Conservation (phyloP, 1,140 invertebrate species). For the Leptinotarsa undecemlineata region DNA sequence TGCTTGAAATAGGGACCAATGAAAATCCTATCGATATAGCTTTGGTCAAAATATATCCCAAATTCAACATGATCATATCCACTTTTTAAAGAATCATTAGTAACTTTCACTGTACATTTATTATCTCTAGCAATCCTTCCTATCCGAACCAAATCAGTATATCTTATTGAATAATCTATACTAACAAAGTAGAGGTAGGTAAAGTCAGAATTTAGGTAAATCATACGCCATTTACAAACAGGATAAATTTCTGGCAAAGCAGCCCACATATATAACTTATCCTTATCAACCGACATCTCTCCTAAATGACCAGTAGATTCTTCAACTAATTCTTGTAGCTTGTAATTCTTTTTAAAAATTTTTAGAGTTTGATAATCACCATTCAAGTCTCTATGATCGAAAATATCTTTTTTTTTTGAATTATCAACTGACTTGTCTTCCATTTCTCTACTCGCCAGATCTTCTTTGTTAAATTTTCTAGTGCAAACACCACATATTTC, state of each 20-base stretch:
- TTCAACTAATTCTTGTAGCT: slow-evolving; percentile 28
- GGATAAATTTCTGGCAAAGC: slow-evolving; percentile 36
- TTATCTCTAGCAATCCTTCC: slow-evolving; percentile 37
- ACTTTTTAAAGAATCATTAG: slow-evolving; percentile 30
- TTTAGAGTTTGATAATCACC: slow-evolving; percentile 32
- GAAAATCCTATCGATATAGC: slow-evolving; percentile 42
- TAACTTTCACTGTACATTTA: slow-evolving; percentile 37
- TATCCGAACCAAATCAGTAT: slow-evolving; percentile 41
- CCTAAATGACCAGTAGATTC: slow-evolving; percentile 20
- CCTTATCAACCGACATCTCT: slow-evolving; percentile 12
- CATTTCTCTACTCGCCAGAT: neutral
- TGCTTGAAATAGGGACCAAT: slow-evolving; percentile 44
- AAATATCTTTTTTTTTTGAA: slow-evolving; percentile 6
- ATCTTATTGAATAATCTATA: slow-evolving; percentile 44
- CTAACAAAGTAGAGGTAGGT: slow-evolving; percentile 38
- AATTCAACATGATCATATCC: slow-evolving; percentile 34
- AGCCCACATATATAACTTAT: slow-evolving; percentile 36
- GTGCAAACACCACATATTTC: slow-evolving; percentile 43
- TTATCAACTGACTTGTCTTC: neutral
- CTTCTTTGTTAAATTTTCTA: slow-evolving; percentile 27
- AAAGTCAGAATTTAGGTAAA: slow-evolving; percentile 47
- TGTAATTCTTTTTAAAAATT: slow-evolving; percentile 30
- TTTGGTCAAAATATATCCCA: slow-evolving; percentile 45
- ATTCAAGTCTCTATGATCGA: slow-evolving; percentile 37
- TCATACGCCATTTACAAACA: slow-evolving; percentile 41